Evolutionary conservation across 2,113 vertebrate genomes (phyloP), one percentile per base, ranked within the genome.

Genomic region (Bambusicola thoracicus): DNA sequence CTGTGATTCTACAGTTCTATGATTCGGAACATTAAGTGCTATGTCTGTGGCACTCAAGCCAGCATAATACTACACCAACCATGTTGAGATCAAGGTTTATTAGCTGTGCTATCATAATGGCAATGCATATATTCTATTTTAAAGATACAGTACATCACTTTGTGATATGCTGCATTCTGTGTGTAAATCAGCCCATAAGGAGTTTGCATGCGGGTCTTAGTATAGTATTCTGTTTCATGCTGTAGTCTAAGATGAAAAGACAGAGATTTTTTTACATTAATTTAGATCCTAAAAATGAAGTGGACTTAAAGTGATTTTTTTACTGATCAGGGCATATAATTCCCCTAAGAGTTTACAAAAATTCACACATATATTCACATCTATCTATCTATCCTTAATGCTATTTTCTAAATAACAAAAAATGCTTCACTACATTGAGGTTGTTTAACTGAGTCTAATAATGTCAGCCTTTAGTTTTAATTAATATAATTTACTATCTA

Each of bases 1-100:
- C 49, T 51, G 27, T 51, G 49, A 15, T 25, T 51, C 49, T 48
- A 48, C 16, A 15, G 21, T 48, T 48, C 46, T 48, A 21, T 10
- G 4, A 49, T 27, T 51, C 49, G 15, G 25, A 51, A 61, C 17
- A 58, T 18, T 7, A 62, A 56, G 15, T 43, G 36, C 3, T 46
- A 13, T 6, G 49, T 15, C 19, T 58, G 11, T 10, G 34, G 7
- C 11, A 13, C 55, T 30, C 46, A 7, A 66, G 24, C 58, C 66
- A 81, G 40, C 15, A 13, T 20, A 13, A 59, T n/a, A 36, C 13
- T 65, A 43, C 27, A 55, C 9, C n/a, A 41, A 41, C n/a, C 1
- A 1, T 36, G 22, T 59, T 0, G 0, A 46, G 24, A 55, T 3
- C 4, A 79, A 72, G 13, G 6, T 8, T 25, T 55, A 72, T 16